A percentile compares a stretch with the other conserved stretches of the same genome.
These are phyloP conservation scores for Nomada ruficornis DNA, from an alignment of 2,888 invertebrate genomes.

Conservation along the genomic window DNA sequence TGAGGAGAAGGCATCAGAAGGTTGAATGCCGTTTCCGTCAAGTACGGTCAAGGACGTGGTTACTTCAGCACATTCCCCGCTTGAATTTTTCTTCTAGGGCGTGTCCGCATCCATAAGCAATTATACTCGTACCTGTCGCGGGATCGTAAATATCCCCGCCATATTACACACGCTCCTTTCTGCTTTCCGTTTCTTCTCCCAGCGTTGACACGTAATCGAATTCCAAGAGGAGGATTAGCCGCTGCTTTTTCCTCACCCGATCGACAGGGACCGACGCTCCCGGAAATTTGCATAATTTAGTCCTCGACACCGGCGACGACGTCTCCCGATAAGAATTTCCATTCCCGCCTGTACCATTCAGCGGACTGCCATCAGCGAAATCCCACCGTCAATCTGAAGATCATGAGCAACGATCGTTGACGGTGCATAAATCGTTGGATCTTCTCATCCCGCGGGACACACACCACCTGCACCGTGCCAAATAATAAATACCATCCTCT, in stretches of 20 bases:
- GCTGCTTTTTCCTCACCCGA: background rate
- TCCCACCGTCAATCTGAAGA: slow-evolving; percentile 21
- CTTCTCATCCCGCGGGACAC: no score
- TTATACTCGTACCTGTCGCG: slow-evolving; percentile 58
- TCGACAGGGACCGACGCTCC: slow-evolving; percentile 1
- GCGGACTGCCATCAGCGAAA: slow-evolving; percentile 3
- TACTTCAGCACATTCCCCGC: slow-evolving; percentile 58
- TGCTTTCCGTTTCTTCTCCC: slow-evolving; percentile 13
- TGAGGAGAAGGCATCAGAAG: slow-evolving; percentile 49
- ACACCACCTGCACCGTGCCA: no score
- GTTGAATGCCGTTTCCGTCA: slow-evolving; percentile 59
- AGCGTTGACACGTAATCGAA: slow-evolving; percentile 37
- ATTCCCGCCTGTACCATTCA: slow-evolving; percentile 33
- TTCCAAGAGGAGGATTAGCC: slow-evolving; percentile 14
- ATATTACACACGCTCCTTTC: background rate
- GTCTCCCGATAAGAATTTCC: slow-evolving; percentile 36
- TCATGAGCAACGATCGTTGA: slow-evolving; percentile 27
- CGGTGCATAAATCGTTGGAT: slow-evolving; percentile 13
- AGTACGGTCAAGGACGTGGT: slow-evolving; percentile 68
- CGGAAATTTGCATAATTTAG: slow-evolving; percentile 60
- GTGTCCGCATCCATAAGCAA: slow-evolving; percentile 69
- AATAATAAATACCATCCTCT: no score
- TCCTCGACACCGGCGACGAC: background rate
- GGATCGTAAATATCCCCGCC: slow-evolving; percentile 15
- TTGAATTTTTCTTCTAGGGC: slow-evolving; percentile 64